phyloP scores from a whole-genome alignment of 2,888 invertebrate species.

The Hirtodrosophila alboralis region DNA sequence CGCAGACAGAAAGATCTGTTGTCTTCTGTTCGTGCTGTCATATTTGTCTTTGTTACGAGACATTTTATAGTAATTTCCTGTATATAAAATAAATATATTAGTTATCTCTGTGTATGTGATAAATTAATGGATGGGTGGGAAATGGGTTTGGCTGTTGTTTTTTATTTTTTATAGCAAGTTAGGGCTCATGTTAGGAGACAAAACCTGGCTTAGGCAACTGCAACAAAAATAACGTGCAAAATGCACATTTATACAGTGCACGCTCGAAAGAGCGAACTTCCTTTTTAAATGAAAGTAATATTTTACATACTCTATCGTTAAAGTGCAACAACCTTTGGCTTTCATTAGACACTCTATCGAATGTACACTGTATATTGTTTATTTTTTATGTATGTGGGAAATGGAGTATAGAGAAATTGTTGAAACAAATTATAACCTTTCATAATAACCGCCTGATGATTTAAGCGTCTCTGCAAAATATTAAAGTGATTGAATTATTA shows the following conservation, averaged over 20 bases:
- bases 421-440: conserved; percentile 84
- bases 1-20: conserved; percentile 95
- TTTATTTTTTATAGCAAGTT: conserved; percentile 63
- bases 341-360: no score
- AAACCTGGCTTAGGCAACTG: conserved; percentile 62
- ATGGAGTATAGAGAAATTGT: conserved; percentile 50
- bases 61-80: conserved; percentile 85
- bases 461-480: conserved; percentile 84
- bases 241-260: conserved; percentile 15
- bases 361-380: conserved; percentile 5
- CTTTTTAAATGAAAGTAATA: no score
- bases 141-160: conserved; percentile 24
- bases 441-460: conserved; percentile 84
- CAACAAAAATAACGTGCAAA: conserved; percentile 54
- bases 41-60: conserved; percentile 95
- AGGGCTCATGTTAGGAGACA: conserved; percentile 78
- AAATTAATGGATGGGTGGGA: conserved; percentile 1
- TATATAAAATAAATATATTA: conserved; percentile 29
- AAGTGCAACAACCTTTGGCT: no score
- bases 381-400: conserved; percentile 16
- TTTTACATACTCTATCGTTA: no score
- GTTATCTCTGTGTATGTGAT: not conserved
- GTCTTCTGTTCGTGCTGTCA: conserved; percentile 91
- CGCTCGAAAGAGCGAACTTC: no score
- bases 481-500: conserved; percentile 82